Evolutionary conservation across 2,797 vertebrate species (phyloP).

Genomic region (Nyctalus aviator): DNA sequence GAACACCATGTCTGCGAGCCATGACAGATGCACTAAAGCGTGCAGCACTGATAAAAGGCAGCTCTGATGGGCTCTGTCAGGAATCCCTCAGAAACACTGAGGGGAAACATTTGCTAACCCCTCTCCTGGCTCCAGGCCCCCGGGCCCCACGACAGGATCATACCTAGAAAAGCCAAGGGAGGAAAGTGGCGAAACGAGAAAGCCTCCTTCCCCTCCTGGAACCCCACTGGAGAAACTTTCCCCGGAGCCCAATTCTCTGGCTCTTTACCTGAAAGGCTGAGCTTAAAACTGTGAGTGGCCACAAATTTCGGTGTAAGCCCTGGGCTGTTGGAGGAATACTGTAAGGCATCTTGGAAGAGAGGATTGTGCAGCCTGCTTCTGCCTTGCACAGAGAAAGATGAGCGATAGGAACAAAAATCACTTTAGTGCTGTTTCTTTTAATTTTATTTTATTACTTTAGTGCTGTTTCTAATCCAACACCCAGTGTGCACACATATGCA

Average conservation of each 20-base stretch:
- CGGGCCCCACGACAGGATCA: slow-evolving; percentile 71
- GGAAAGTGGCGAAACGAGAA: slow-evolving; percentile 67
- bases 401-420: neutral
- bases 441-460: neutral
- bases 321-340: neutral
- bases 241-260: neutral
- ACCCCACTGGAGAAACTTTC: neutral
- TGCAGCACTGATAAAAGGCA: slow-evolving; percentile 93
- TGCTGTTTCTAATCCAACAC: neutral
- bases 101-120: slow-evolving; percentile 83
- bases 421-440: neutral
- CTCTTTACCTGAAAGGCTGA: slow-evolving; percentile 16
- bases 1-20: slow-evolving; percentile 92
- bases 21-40: slow-evolving; percentile 94
- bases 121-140: slow-evolving; percentile 79
- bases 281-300: slow-evolving; percentile 1
- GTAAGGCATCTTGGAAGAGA: neutral
- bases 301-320: neutral
- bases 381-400: slow-evolving; percentile 39
- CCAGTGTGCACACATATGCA: neutral
- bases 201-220: neutral
- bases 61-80: slow-evolving; percentile 90
- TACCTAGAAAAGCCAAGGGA: slow-evolving; percentile 27
- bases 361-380: slow-evolving; percentile 1
- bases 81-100: slow-evolving; percentile 81